Evolutionary conservation across 2,888 invertebrate species (phyloP).

Genomic region (Adineta ricciae): DNA sequence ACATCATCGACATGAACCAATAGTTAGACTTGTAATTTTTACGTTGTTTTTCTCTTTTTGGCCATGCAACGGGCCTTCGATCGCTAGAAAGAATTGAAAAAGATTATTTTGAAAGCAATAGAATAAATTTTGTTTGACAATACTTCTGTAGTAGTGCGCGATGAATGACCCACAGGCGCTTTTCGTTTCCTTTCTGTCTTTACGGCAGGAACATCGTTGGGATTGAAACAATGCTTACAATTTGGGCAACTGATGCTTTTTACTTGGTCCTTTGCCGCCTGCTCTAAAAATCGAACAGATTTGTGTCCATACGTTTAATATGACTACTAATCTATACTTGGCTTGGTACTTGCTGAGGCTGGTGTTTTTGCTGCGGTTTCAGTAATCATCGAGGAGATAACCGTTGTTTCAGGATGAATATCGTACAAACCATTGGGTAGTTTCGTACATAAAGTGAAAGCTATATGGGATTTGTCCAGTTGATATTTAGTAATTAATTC

Average conservation of each 20-base stretch:
- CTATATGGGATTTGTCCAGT: neutral
- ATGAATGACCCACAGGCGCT: neutral
- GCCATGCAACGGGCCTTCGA: neutral
- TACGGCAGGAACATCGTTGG: neutral
- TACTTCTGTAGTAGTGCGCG: neutral
- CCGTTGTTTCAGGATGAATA: neutral
- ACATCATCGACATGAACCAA: neutral
- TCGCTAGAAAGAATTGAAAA: neutral
- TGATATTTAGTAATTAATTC: neutral
- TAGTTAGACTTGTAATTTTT: neutral
- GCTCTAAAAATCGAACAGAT: neutral
- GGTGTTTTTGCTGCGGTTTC: neutral
- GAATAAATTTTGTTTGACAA: neutral
- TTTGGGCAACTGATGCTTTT: neutral
- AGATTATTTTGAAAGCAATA: neutral
- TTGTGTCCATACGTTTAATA: neutral
- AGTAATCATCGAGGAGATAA: neutral
- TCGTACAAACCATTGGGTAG: neutral
- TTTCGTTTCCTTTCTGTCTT: neutral
- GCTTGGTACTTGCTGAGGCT: neutral
- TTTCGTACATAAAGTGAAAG: conserved; percentile 16
- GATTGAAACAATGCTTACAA: neutral
- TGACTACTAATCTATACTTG: neutral
- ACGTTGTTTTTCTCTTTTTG: neutral
- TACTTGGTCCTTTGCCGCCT: neutral